These are phyloP conservation scores for Mirza zaza DNA, from an alignment of 2,113 vertebrate genomes.

Conservation along the genomic window DNA sequence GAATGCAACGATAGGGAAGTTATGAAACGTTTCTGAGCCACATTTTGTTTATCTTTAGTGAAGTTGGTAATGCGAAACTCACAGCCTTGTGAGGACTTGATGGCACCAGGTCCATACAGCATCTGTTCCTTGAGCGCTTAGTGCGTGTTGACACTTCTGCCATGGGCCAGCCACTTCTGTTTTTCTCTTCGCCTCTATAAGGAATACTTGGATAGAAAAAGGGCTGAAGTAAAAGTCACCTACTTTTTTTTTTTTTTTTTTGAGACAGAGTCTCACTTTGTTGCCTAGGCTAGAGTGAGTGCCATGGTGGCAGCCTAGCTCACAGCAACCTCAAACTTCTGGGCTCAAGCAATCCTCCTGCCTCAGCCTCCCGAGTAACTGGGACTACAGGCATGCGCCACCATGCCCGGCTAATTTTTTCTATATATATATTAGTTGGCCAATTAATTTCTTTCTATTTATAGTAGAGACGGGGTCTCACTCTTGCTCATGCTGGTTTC, in stretches of 20 bases:
- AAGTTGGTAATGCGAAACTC: background rate
- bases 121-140: background rate
- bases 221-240: background rate
- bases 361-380: too few relatives aligned
- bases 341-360: too few relatives aligned
- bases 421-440: too few relatives aligned
- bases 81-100: background rate
- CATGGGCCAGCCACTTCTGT: background rate
- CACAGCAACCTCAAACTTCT: too few relatives aligned
- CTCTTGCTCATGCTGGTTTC: too few relatives aligned
- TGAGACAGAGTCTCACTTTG: too few relatives aligned
- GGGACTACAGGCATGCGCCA: too few relatives aligned
- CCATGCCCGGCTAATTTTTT: too few relatives aligned
- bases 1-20: background rate
- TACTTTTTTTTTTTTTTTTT: background rate
- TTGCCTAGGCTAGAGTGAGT: too few relatives aligned
- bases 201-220: background rate
- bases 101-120: background rate
- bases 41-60: background rate
- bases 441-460: too few relatives aligned
- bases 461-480: too few relatives aligned
- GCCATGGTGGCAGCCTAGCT: too few relatives aligned
- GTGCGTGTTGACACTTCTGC: background rate
- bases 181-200: background rate
- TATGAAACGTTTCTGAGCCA: background rate